Evolutionary conservation across 2,113 vertebrate species (phyloP).

Genomic region (Pterocles orientalis): DNA sequence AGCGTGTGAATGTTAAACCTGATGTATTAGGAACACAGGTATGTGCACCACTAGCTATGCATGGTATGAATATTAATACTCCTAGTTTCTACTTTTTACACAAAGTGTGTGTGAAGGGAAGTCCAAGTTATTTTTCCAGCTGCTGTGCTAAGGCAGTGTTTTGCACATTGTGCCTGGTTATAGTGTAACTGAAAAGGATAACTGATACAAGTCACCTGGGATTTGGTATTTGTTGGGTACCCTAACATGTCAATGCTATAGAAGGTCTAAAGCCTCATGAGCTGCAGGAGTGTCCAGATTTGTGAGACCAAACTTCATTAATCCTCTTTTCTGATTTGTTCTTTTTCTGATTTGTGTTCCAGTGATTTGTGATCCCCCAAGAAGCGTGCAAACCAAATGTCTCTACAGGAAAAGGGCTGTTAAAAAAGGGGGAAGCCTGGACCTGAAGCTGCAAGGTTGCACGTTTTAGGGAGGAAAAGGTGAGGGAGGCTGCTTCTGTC

Average conservation of each 20-base stretch:
- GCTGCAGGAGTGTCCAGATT: neutral
- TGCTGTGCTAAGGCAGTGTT: neutral
- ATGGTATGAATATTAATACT: neutral
- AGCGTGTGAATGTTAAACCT: neutral
- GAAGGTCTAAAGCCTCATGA: neutral
- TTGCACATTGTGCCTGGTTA: neutral
- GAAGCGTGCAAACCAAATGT: neutral
- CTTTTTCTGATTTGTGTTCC: neutral
- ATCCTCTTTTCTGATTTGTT: neutral
- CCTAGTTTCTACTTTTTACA: neutral
- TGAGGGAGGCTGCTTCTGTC: neutral
- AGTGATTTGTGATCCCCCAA: neutral
- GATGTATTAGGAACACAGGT: neutral
- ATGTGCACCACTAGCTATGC: rapidly evolving
- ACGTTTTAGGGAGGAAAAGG: neutral
- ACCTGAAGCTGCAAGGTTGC: neutral
- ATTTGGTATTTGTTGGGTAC: neutral
- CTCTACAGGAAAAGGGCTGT: neutral
- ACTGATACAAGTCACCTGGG: neutral
- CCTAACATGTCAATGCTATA: neutral
- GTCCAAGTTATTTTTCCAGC: neutral
- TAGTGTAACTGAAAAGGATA: neutral
- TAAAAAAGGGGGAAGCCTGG: neutral
- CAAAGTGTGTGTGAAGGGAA: neutral
- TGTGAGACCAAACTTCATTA: neutral